Conservation (phyloP, 2,888 invertebrate genomes). For the Agrypnus murinus region DNA sequence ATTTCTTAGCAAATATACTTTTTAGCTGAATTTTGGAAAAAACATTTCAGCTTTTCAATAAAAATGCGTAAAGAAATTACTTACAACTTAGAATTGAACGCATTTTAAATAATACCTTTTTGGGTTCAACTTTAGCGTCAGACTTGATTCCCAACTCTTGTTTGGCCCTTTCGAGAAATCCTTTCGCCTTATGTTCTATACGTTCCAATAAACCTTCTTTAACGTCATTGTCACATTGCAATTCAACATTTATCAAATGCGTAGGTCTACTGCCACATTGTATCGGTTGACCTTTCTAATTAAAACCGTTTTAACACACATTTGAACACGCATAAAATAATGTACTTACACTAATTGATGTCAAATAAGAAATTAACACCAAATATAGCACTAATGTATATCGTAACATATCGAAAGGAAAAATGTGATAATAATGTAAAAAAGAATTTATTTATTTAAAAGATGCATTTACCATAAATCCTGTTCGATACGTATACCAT, state of each 20-base stretch:
- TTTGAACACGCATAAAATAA: neutral
- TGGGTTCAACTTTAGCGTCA: constrained; percentile 45
- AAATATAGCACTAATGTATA: neutral
- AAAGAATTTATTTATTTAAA: neutral
- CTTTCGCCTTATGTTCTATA: constrained; percentile 24
- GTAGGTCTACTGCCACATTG: constrained; percentile 32
- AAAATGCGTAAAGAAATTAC: no score
- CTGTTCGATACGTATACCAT: no score
- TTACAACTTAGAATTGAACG: no score
- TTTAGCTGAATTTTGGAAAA: no score
- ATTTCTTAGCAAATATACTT: no score
- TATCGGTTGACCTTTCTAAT: neutral
- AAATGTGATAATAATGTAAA: neutral
- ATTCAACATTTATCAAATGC: constrained; percentile 40
- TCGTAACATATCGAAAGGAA: neutral
- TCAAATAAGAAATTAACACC: constrained; percentile 4
- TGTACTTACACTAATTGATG: neutral
- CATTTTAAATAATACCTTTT: no score
- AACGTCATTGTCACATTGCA: constrained; percentile 33
- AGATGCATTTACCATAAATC: constrained; percentile 22
- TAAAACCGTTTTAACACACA: neutral
- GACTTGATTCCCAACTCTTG: constrained; percentile 51
- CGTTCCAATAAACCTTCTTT: constrained; percentile 19
- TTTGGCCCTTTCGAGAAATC: constrained; percentile 47
- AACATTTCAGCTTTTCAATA: no score